Percentiles rank a stretch among this genome's conserved stretches.
Conservation (phyloP, 2,113 vertebrate genomes). For the Mellivora capensis region DNA sequence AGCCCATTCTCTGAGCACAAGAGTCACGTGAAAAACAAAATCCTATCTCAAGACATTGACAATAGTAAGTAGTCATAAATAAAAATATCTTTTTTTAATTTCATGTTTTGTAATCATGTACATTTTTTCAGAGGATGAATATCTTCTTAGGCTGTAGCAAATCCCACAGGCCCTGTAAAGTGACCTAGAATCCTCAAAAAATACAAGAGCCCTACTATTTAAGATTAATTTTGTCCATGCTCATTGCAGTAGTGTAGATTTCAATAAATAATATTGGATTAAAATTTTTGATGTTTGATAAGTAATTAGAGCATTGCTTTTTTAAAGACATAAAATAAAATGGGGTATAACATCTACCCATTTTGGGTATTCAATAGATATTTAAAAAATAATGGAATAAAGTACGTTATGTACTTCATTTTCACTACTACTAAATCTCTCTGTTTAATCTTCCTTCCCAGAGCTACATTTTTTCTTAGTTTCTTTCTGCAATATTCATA, state of each 20-base stretch:
- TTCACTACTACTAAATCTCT: background rate
- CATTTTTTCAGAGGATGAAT: background rate
- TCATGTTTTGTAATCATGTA: background rate
- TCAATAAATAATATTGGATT: background rate
- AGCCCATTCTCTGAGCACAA: background rate
- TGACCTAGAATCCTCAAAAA: background rate
- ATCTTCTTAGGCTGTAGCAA: background rate
- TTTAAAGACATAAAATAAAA: background rate
- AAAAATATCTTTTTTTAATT: background rate
- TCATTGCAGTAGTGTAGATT: background rate
- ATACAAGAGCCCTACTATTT: background rate
- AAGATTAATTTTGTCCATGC: background rate
- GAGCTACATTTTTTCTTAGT: background rate
- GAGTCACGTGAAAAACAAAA: background rate
- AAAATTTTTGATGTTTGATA: background rate
- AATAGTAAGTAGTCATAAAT: background rate
- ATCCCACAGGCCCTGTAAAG: background rate
- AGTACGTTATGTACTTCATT: background rate
- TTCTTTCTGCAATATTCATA: background rate
- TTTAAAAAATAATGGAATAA: background rate
- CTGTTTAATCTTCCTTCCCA: background rate
- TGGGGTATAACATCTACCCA: accelerated
- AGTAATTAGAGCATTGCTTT: background rate
- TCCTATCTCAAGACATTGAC: background rate
- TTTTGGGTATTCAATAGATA: background rate